Evolutionary conservation across 2,888 invertebrate species (phyloP), one percentile per base, ranked within the genome.

Genomic region (Melikaiella ostensackeni): DNA sequence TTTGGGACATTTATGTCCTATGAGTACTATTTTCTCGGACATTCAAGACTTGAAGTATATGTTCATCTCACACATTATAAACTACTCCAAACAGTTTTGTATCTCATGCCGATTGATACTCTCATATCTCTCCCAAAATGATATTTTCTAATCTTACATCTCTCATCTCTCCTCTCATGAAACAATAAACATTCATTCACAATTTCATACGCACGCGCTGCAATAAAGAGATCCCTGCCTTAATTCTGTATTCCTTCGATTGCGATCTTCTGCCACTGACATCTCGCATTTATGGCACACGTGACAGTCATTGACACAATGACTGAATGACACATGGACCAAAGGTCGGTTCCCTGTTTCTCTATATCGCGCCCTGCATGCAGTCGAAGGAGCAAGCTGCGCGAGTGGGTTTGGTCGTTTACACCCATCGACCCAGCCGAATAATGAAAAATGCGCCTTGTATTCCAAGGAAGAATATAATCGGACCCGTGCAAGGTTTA

Each of bases 231-330:
- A 77, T 78, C 78, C 70, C 82, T 80, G 80, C 80, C 80, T 77
- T 77, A 70, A 24, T 38, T 77, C 75, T 78, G 75, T 70, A 19
- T 46, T 70, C 46, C 61, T 73, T 21, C 66, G 74, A 78, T 76
- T 35, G 76, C 80, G 38, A 27, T 70, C 66, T 62, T 27, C 78
- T 82, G 82, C 33, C 66, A 78, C 21, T 77, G 79, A 80, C 79
- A 82, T 70, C 62, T 35, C 75, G 75, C 74, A 82, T 79, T 79
- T 82, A 78, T 77, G 55, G 35, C 74, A 80, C 81, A 81, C 83
- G 80, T 79, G 81, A 74, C 81, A 55, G 74, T 77, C 74, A 74
- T 63, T 55, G 74, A 62, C 77, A 83, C 78, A 79, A 79, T 79
- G 75, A 78, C 77, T 57, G 55, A 74, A 75, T 66, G 75, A 63